Evolutionary conservation across 2,113 vertebrate species (phyloP).

Genomic region (Rattus rattus): DNA sequence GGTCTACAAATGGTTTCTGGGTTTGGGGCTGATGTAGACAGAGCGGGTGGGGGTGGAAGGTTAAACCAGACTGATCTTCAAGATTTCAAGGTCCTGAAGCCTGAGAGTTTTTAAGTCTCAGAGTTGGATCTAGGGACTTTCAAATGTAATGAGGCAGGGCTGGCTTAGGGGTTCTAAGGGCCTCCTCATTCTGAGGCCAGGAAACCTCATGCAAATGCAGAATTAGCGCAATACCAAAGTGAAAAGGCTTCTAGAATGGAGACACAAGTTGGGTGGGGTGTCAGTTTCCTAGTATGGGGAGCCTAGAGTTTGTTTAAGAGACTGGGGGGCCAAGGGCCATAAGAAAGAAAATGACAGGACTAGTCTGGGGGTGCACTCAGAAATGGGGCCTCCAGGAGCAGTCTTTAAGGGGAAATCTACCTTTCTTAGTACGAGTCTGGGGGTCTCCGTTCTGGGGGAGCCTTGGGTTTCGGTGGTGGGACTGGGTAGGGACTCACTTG

Average conservation of each 20-base stretch:
- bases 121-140: background rate
- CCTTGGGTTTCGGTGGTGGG: background rate
- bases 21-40: background rate
- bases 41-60: too few species aligned
- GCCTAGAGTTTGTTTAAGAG: background rate
- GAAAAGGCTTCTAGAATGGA: background rate
- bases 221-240: background rate
- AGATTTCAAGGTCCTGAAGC: background rate
- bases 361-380: background rate
- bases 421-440: background rate
- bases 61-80: background rate
- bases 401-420: too few species aligned
- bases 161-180: background rate
- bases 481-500: conserved; percentile 71
- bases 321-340: background rate
- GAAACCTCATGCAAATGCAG: background rate
- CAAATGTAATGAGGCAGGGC: background rate
- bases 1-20: background rate
- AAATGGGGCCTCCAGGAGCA: background rate
- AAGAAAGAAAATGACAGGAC: background rate
- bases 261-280: too few species aligned
- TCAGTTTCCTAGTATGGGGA: background rate
- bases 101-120: background rate
- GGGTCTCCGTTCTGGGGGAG: background rate
- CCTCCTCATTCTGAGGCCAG: background rate